A percentile compares a stretch with the other conserved stretches of the same genome.
Conservation (phyloP, 2,113 vertebrate species). For the Callaeas wilsoni region DNA sequence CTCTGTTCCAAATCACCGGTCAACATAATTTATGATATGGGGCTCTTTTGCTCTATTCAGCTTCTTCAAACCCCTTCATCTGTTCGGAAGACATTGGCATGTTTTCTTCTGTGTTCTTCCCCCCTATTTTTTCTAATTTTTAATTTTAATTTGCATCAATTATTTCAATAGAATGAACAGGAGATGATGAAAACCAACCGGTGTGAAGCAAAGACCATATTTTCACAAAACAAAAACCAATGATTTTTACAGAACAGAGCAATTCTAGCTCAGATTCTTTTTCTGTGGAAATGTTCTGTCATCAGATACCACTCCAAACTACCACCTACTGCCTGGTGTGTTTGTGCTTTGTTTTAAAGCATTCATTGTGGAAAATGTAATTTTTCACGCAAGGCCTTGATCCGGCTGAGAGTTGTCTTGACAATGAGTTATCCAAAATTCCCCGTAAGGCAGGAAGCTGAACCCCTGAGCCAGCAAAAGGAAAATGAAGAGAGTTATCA, state of each 20-base stretch:
- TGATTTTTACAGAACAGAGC: background rate
- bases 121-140: background rate
- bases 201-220: background rate
- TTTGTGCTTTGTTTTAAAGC: background rate
- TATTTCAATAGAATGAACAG: background rate
- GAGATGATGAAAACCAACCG: background rate
- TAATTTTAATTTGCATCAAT: background rate
- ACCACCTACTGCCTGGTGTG: background rate
- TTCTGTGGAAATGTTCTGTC: background rate
- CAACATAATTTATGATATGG: background rate
- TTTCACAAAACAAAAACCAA: too few species aligned
- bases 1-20: background rate
- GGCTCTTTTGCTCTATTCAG: background rate
- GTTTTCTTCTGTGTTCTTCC: background rate
- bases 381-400: background rate
- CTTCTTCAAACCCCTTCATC: background rate
- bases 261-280: background rate
- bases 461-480: background rate
- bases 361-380: background rate
- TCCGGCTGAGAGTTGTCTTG: background rate
- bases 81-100: background rate
- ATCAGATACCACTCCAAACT: background rate
- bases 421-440: background rate
- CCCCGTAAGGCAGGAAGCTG: background rate
- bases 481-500: background rate